Base-by-base conservation (phyloP, 2,797 vertebrate species). In the Crocidura indochinensis region DNA sequence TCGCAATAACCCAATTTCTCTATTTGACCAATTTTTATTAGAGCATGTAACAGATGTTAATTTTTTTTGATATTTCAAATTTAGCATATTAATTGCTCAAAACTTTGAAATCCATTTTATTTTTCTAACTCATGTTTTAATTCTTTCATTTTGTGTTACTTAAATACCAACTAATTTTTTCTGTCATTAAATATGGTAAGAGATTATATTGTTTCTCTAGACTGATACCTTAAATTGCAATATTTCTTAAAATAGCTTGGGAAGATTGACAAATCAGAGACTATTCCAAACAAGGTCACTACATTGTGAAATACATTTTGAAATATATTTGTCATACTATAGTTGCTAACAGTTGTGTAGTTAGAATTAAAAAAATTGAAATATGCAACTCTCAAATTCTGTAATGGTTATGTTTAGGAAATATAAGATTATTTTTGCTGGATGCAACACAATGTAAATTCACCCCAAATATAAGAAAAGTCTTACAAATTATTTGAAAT, bases 161-260 rank as follows among this genome's bases (percentile, higher is more conserved):
- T 44, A 3, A 27, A 2, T 67, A 10, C 6, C 15, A 27, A 6
- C 65, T 12, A 44, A 2, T 38, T 78, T 73, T 80, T 91, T 81
- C 10, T 56, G 4, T 78, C 46, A 64, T 93, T 84, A 78, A 7
- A 72, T 68, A 6, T 81, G 31, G 1, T 72, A 78, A 81, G 19
- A 86, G 49, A 62, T 14, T 86, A 10, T 67, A 49, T 51, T 81
- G 11, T 11, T 53, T 10, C 17, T 27, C 11, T 24, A 46, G 47
- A 9, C 0, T 31, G n/a, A 22, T 83, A 67, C 86, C 85, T 94
- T 78, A 75, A 72, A 81, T 84, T 74, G 84, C 26, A 90, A 83
- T 3, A 73, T 2, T 67, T 29, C 20, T 92, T 88, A 46, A 76
- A 65, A 94, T 81, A 51, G 11, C 3, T 0, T 24, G 71, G 8